Conservation (phyloP, 92 coral and sea anemone species). For the Micromussa lordhowensis region DNA sequence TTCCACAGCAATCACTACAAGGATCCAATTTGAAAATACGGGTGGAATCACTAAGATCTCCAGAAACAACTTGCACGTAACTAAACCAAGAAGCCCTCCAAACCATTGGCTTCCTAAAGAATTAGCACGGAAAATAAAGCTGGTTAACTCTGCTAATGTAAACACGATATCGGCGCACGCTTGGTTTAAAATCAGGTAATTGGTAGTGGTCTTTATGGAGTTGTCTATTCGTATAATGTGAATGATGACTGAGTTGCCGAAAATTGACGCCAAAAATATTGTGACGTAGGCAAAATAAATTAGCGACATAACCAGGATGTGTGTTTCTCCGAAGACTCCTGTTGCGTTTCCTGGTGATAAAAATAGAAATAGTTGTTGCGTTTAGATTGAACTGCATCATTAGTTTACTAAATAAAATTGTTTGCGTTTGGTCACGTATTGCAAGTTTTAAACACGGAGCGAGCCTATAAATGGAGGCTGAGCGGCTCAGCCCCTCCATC, state of each 20-base stretch:
- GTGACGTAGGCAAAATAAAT: background rate
- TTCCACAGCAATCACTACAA: conserved; percentile 1
- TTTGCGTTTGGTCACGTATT: too few species aligned
- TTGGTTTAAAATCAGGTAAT: background rate
- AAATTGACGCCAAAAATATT: background rate
- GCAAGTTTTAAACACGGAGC: too few species aligned
- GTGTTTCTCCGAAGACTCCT: background rate
- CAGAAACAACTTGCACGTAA: background rate
- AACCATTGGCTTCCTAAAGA: background rate
- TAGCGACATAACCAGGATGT: background rate
- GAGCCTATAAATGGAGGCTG: too few species aligned
- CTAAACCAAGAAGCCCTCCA: background rate
- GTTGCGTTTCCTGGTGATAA: background rate
- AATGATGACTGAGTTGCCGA: conserved; percentile 13
- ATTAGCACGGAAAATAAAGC: background rate
- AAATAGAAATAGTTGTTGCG: background rate
- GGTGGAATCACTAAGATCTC: background rate
- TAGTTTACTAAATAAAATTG: too few species aligned
- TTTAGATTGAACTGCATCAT: too few species aligned
- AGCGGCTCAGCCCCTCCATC: too few species aligned
- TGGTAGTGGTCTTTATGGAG: background rate
- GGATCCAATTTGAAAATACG: background rate
- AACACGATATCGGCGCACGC: background rate
- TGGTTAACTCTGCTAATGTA: background rate
- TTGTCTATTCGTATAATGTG: conserved; percentile 2